Conservation (phyloP, 2,888 invertebrate species). For the Allolobophora icterica region DNA sequence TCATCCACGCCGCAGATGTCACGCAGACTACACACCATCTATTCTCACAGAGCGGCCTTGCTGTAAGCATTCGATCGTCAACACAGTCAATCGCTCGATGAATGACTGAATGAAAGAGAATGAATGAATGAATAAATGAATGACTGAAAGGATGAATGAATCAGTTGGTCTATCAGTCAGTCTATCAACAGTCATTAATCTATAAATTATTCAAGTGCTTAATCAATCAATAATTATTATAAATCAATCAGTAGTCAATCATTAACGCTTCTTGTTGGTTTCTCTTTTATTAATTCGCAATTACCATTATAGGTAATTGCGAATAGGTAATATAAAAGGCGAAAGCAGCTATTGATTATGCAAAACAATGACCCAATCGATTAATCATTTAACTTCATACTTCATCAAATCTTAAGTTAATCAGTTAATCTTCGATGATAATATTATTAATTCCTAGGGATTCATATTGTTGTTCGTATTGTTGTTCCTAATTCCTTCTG, state of each 20-base stretch:
- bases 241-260: background rate
- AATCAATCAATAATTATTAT: background rate
- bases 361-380: background rate
- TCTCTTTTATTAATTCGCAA: too few relatives aligned
- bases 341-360: background rate
- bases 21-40: constrained; percentile 92
- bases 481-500: background rate
- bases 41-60: constrained; percentile 87
- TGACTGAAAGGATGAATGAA: background rate
- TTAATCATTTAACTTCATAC: background rate
- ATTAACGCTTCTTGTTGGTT: too few relatives aligned
- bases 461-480: background rate
- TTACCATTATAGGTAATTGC: too few relatives aligned
- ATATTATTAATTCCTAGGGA: background rate
- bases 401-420: background rate
- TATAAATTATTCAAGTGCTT: background rate
- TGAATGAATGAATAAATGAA: background rate
- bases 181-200: too few relatives aligned
- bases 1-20: constrained; percentile 91
- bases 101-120: background rate
- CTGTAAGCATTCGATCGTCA: constrained; percentile 70
- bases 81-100: background rate
- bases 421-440: background rate
- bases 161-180: background rate
- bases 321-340: too few relatives aligned